Conservation (phyloP, 2,888 invertebrate species). For the Odontocolon sp. region DNA sequence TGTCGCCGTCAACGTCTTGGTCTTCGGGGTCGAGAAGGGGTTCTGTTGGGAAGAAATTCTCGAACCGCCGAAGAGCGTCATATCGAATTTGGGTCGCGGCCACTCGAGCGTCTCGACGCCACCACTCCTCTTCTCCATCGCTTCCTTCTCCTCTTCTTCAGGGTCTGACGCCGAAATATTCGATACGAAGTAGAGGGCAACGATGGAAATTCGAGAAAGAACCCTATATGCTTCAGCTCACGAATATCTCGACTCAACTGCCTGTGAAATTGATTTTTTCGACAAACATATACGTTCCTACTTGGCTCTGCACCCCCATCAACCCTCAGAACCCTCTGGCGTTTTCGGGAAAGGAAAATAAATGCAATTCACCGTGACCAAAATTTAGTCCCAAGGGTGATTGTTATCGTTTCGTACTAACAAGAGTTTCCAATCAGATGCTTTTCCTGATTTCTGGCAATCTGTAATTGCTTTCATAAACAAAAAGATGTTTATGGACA, state of each 20-base stretch:
- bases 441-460: too few relatives aligned
- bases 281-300: too few relatives aligned
- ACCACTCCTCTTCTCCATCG: not conserved
- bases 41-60: slow-evolving; percentile 46
- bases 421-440: too few relatives aligned
- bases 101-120: slow-evolving; percentile 50
- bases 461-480: too few relatives aligned
- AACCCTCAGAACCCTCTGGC: too few relatives aligned
- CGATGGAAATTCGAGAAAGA: slow-evolving; percentile 4
- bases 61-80: slow-evolving; percentile 32
- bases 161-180: not conserved
- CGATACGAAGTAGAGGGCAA: not conserved
- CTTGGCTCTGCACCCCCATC: too few relatives aligned
- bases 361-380: too few relatives aligned
- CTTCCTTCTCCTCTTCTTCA: not conserved
- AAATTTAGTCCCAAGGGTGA: too few relatives aligned
- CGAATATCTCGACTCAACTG: not conserved
- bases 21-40: slow-evolving; percentile 19
- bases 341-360: too few relatives aligned
- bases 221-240: not conserved
- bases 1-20: slow-evolving; percentile 44
- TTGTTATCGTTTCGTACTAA: too few relatives aligned
- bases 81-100: slow-evolving; percentile 57
- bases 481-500: too few relatives aligned
- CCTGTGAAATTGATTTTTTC: slow-evolving; percentile 25